Evolutionary conservation across 1,140 invertebrate species (phyloP).

Genomic region (Aphaenogaster ashmeadi): DNA sequence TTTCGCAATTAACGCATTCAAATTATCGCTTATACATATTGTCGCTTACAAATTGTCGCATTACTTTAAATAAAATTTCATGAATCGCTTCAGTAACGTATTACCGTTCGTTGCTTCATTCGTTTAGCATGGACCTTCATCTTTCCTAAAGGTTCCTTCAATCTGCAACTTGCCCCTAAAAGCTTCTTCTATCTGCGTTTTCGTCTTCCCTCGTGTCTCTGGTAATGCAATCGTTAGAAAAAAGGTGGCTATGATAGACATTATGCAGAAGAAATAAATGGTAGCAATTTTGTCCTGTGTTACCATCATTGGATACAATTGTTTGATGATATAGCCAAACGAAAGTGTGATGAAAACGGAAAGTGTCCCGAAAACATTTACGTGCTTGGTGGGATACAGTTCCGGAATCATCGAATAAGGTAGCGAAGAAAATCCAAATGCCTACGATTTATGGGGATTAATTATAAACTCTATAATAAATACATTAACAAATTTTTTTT

Average conservation of each 20-base stretch:
- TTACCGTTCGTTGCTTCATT: constrained; percentile 12
- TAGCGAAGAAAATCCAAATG: constrained; percentile 50
- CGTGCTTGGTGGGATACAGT: constrained; percentile 69
- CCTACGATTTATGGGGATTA: constrained; percentile 23
- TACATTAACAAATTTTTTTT: not conserved
- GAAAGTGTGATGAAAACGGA: constrained; percentile 61
- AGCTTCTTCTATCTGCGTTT: constrained; percentile 64
- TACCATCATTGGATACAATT: constrained; percentile 70
- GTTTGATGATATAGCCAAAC: constrained; percentile 57
- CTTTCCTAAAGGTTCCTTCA: constrained; percentile 27
- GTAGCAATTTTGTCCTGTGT: not conserved
- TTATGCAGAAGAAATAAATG: constrained; percentile 65
- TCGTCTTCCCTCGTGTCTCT: constrained; percentile 67
- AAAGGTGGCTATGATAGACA: constrained; percentile 58
- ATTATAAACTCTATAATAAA: not conserved
- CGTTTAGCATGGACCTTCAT: not conserved
- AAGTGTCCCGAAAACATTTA: constrained; percentile 64
- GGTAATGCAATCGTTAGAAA: constrained; percentile 67
- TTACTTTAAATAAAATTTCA: not conserved
- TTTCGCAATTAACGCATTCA: not conserved
- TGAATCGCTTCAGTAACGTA: not conserved
- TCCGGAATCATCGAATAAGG: constrained; percentile 71
- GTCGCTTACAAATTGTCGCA: not conserved
- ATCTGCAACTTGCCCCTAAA: constrained; percentile 24
- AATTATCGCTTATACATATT: too few species aligned